Conservation (phyloP, 2,797 vertebrate species). For the Pelobates cultripes region DNA sequence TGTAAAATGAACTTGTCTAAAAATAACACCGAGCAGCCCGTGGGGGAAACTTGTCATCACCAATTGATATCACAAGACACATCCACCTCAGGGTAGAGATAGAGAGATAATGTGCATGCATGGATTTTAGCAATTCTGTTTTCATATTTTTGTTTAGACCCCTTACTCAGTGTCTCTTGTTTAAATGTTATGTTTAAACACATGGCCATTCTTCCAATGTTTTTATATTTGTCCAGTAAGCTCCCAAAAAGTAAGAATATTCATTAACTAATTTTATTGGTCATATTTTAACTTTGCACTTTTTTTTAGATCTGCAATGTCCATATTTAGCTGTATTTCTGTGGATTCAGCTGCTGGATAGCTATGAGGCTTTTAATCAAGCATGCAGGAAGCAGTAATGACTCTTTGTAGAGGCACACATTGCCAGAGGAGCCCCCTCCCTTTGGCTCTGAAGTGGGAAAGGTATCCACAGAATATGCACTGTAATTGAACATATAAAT, state of each 20-base stretch:
- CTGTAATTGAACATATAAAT: slow-evolving; percentile 81
- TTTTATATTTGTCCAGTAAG: too few relatives aligned
- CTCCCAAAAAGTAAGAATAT: too few relatives aligned
- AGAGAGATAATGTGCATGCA: background rate
- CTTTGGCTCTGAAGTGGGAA: slow-evolving; percentile 63
- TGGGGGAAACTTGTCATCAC: slow-evolving; percentile 8
- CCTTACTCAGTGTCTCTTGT: too few relatives aligned
- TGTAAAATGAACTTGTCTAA: slow-evolving; percentile 49
- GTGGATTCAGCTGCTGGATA: too few relatives aligned
- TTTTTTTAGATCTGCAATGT: too few relatives aligned
- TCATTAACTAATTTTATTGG: too few relatives aligned
- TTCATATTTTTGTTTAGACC: too few relatives aligned
- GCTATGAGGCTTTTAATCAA: background rate
- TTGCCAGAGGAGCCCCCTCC: slow-evolving; percentile 62
- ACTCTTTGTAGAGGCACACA: slow-evolving; percentile 45
- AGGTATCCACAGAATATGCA: slow-evolving; percentile 74
- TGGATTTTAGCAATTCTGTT: background rate
- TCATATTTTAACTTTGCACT: too few relatives aligned
- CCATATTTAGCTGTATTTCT: too few relatives aligned
- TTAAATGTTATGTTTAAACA: too few relatives aligned
- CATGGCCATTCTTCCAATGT: too few relatives aligned
- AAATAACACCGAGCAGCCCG: slow-evolving; percentile 27
- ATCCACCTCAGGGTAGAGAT: background rate
- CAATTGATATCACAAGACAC: background rate
- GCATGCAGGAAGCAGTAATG: background rate